Base-by-base conservation (phyloP, 2,797 vertebrate species). In the Sebastiscus tertius region DNA sequence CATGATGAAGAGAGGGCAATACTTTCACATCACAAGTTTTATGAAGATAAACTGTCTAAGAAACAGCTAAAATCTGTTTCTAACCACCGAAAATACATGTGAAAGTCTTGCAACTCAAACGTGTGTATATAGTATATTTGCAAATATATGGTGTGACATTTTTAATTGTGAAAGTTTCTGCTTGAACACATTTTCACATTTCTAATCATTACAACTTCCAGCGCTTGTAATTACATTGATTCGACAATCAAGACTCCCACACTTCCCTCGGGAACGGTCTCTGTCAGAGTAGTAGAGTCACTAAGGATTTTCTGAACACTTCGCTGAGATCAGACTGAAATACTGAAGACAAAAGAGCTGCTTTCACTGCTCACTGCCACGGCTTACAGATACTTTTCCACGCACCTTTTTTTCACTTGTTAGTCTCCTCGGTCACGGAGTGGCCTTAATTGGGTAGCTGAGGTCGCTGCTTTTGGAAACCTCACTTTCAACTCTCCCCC, bases 381-480 rank as follows among this genome's bases (percentile, higher is more conserved):
- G 58, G 11, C 52, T 24, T 24, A 9, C 24, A 80, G 18, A 71
- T 46, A 24, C 64, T 65, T 68, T 72, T 54, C 60, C 13, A 34
- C 55, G 31, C 61, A 66, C 55, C 13, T 65, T 55, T 55, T 22
- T 63, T 24, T 42, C 52, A 78, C 56, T 82, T 79, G 74, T 89
- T 86, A 63, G 71, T 81, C 76, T 36, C 85, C 73, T 72, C 27
- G 34, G 77, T 87, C 73, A 85, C 27, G 4, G 26, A 62, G 64
- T 4, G 2, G 27, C 78, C 34, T 24, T 81, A 78, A 86, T 86
- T 88, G 80, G 77, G 56, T 8, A 68, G 75, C 31, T 78, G 69
- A 89, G 79, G 89, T 86, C 33, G 22, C 56, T 59, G 79, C 84
- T 77, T 82, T 66, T 73, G 49, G 65, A 71, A 81, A 78, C 60